Conservation (phyloP, 1,140 invertebrate species). For the Drosophila pallidifrons region DNA sequence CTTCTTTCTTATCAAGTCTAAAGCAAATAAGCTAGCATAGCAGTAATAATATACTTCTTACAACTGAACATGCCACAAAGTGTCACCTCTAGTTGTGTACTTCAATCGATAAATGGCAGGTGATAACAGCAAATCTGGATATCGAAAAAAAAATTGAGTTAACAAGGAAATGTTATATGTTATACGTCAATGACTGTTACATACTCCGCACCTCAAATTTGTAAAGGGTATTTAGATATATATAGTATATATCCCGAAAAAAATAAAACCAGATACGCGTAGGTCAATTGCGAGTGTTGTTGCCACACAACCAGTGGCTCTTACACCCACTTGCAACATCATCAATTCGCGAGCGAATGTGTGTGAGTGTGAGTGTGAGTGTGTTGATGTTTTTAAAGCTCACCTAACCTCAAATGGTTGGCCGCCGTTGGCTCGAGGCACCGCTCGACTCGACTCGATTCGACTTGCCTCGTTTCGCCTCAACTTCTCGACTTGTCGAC, state of each 20-base stretch:
- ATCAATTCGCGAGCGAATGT: conserved; percentile 9
- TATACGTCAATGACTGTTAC: no score
- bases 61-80: no score
- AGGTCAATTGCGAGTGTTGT: conserved; percentile 40
- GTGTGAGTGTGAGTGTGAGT: conserved; percentile 2
- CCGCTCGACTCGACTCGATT: not conserved
- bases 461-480: no score
- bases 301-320: conserved; percentile 16
- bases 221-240: not conserved
- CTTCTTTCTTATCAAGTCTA: no score
- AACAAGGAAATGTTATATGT: no score
- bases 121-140: no score
- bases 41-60: no score
- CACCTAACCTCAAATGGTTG: conserved; percentile 48
- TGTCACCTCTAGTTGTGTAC: no score
- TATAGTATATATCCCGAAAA: not conserved
- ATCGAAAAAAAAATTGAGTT: no score
- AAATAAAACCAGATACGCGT: conserved; percentile 16
- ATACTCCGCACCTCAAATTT: not conserved
- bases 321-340: conserved; percentile 20
- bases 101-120: no score
- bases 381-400: conserved; percentile 23
- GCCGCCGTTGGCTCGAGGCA: conserved; percentile 25
- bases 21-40: no score
- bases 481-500: conserved; percentile 10